A percentile compares a stretch with the other conserved stretches of the same genome.
These are phyloP conservation scores for Hetaerina titia DNA, from an alignment of 2,888 invertebrate genomes.

Conservation along the genomic window DNA sequence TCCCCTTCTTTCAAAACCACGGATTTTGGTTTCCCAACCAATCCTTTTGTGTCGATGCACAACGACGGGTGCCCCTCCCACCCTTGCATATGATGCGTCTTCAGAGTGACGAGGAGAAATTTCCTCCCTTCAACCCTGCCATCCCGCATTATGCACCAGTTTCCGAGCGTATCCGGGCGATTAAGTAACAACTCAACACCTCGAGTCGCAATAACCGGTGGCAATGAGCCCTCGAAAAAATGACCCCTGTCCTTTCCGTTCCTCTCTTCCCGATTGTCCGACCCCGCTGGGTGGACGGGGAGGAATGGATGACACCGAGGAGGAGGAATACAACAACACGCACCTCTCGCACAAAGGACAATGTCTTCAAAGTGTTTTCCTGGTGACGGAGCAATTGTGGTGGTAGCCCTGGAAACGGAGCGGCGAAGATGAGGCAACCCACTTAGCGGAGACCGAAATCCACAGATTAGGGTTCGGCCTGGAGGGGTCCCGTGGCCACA, in stretches of 20 bases:
- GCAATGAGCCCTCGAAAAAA: not conserved
- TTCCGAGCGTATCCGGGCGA: not conserved
- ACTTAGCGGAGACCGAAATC: not conserved
- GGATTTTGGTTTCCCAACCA: conserved; percentile 32
- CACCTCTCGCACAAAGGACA: not conserved
- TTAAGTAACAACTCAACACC: conserved; percentile 37
- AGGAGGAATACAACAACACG: not conserved
- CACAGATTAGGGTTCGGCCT: not conserved
- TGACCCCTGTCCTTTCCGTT: not conserved
- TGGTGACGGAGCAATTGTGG: not conserved
- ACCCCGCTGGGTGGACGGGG: not conserved
- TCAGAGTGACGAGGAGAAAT: not conserved
- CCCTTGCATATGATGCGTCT: not conserved
- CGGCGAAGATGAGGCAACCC: not conserved
- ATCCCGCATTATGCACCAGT: not conserved
- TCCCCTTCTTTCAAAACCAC: conserved; percentile 21
- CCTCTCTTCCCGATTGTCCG: not conserved
- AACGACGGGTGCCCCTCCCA: not conserved
- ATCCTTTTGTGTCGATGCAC: not conserved
- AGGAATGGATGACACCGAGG: not conserved
- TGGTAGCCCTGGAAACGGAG: not conserved
- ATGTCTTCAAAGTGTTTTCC: not conserved
- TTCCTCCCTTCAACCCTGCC: not conserved
- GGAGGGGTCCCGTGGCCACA: no score
- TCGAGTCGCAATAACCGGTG: conserved; percentile 24